A percentile compares a stretch with the other conserved stretches of the same genome.
Evolutionary conservation across 2,888 invertebrate genomes (phyloP).

Genomic region (Aplocera efformata): DNA sequence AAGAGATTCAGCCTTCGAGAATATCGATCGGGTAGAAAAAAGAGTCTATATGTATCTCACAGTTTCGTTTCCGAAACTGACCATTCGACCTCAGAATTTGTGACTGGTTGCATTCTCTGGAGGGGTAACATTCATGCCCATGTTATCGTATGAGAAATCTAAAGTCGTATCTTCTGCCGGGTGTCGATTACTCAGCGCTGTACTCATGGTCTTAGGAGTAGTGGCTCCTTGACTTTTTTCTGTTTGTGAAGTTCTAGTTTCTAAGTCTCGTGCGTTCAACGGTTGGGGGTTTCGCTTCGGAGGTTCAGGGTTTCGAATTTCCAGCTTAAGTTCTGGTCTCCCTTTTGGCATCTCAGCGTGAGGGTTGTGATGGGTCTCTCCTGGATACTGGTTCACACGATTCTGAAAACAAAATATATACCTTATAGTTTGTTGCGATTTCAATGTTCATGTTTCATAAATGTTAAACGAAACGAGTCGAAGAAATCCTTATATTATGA

Average conservation of each 20-base stretch:
- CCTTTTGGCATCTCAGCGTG: constrained; percentile 70
- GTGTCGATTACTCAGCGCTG: constrained; percentile 85
- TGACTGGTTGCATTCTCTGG: constrained; percentile 66
- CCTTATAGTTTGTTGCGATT: background rate
- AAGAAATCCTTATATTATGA: too few relatives aligned
- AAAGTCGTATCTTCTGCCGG: constrained; percentile 89
- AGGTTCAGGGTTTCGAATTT: constrained; percentile 66
- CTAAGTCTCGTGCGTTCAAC: constrained; percentile 61
- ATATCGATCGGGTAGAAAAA: constrained; percentile 11
- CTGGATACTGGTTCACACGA: constrained; percentile 68
- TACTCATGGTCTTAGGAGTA: constrained; percentile 84
- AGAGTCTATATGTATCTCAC: constrained; percentile 34
- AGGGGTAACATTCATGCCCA: constrained; percentile 85
- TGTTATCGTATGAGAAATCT: constrained; percentile 90
- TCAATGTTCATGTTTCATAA: too few relatives aligned
- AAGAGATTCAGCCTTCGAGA: constrained; percentile 4
- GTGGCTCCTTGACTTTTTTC: constrained; percentile 80
- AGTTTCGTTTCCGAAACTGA: constrained; percentile 41
- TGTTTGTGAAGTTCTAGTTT: constrained; percentile 61
- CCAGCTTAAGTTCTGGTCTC: constrained; percentile 64
- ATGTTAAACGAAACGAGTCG: too few relatives aligned
- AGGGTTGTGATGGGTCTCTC: constrained; percentile 70
- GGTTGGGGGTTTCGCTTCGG: constrained; percentile 59
- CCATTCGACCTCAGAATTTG: constrained; percentile 54
- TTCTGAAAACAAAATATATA: constrained; percentile 47